Evolutionary conservation across 1,140 invertebrate species (phyloP), one percentile per base, ranked within the genome.

Genomic region (Dufourea novaeangliae): DNA sequence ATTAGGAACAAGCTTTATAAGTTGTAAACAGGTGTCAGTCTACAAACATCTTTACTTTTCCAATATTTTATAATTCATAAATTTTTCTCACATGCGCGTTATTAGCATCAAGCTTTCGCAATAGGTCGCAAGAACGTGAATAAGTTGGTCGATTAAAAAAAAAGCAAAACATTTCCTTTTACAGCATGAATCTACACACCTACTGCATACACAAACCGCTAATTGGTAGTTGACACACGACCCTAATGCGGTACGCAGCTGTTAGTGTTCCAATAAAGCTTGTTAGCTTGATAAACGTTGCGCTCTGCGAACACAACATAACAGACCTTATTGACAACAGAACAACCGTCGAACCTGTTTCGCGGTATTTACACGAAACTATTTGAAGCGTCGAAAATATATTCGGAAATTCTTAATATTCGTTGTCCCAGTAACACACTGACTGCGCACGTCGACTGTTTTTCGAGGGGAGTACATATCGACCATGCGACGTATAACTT

Each of bases 161-260:
- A 27, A 22, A 22, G 14, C 32, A 12, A 34, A 2, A 12, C 7
- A n/a, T 61, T 34, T 37, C 17, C 17, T 2, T 37, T 32, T 29
- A 37, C 12, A 5, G 32, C 8, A 61, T 44, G 7, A 32, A 1
- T 50, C 20, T 46, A 29, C 20, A n/a, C 41, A 32, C 10, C 27
- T 66, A 69, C 8, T 69, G 29, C 39, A 25, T 29, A 8, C 27
- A 46, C 29, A 17, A n/a, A n/a, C 34, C 17, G 11, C 12, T 76
- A 69, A 76, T 69, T 76, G 54, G 22, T 76, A 76, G 57, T 76
- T 76, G 64, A 69, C 73, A 69, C 29, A 20, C 17, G 54, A 69
- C 66, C 73, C 39, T 76, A 69, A 59, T 37, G 8, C 37, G 25
- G 44, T 41, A 29, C 17, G 73, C 73, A 76, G 73, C 73, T 76